phyloP scores from a whole-genome alignment of 2,113 vertebrate genomes.

The Apteryx mantelli region DNA sequence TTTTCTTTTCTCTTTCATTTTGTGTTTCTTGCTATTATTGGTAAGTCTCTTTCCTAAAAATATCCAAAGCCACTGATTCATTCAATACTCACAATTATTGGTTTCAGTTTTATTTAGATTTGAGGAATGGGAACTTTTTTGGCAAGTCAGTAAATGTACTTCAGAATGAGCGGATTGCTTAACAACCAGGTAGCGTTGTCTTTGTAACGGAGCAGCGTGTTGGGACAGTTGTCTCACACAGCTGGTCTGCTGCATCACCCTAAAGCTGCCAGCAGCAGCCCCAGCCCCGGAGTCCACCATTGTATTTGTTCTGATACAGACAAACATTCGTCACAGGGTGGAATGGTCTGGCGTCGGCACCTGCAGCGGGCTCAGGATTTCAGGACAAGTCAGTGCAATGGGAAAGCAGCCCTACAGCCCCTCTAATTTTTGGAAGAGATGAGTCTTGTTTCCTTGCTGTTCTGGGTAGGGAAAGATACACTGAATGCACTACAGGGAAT shows the following conservation, averaged over 20 bases:
- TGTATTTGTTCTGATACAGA: not conserved
- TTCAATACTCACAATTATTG: not conserved
- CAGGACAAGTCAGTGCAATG: no score
- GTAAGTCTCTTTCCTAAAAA: not conserved
- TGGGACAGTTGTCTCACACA: not conserved
- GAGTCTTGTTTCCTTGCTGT: not conserved
- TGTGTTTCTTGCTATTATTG: not conserved
- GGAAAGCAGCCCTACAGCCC: not conserved
- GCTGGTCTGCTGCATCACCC: not conserved
- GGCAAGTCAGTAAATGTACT: not conserved
- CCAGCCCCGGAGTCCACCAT: not conserved
- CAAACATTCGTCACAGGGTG: not conserved
- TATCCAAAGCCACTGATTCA: not conserved
- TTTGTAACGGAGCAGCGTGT: not conserved
- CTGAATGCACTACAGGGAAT: no score
- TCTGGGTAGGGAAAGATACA: not conserved
- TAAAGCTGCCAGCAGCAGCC: not conserved
- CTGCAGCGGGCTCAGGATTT: no score
- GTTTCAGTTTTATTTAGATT: not conserved
- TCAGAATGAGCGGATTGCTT: not conserved
- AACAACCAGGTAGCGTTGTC: rapidly evolving
- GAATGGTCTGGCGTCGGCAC: not conserved
- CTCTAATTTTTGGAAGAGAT: not conserved
- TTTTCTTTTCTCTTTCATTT: not conserved
- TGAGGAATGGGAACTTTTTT: not conserved